These are phyloP conservation scores for Willowsia nigromaculata DNA, from an alignment of 2,888 invertebrate species.

Conservation along the genomic window DNA sequence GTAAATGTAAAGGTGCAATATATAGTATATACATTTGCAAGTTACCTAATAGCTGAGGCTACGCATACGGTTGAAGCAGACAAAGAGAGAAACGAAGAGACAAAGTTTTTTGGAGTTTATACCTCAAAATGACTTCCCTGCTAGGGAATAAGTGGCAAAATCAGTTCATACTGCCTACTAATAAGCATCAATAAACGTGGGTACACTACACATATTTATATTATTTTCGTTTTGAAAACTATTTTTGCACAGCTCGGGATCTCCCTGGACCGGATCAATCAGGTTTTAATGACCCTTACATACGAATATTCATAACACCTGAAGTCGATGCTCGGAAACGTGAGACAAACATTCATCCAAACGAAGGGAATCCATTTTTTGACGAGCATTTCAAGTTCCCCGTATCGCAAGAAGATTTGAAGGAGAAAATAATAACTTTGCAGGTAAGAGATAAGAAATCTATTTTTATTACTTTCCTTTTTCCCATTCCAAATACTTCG, in stretches of 20 bases:
- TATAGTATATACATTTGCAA: background rate
- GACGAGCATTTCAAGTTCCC: slow-evolving; percentile 96
- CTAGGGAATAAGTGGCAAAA: too few relatives aligned
- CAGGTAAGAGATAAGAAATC: slow-evolving; percentile 82
- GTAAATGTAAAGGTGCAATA: background rate
- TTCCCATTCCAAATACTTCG: too few relatives aligned
- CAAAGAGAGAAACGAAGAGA: background rate
- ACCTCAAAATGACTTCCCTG: too few relatives aligned
- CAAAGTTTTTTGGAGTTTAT: too few relatives aligned
- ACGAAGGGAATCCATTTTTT: slow-evolving; percentile 92
- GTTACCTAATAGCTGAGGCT: too few relatives aligned
- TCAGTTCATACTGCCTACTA: too few relatives aligned
- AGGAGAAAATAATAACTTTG: slow-evolving; percentile 87
- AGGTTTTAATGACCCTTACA: slow-evolving; percentile 94
- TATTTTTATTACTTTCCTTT: too few relatives aligned
- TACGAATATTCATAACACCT: slow-evolving; percentile 89
- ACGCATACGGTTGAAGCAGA: background rate
- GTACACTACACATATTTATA: background rate
- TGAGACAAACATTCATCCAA: slow-evolving; percentile 91
- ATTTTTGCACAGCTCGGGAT: slow-evolving; percentile 63
- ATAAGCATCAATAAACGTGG: background rate
- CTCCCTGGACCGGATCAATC: slow-evolving; percentile 79
- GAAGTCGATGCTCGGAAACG: slow-evolving; percentile 91
- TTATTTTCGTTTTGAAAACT: too few relatives aligned
- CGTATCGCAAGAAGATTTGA: slow-evolving; percentile 91